Base-by-base conservation (phyloP, 92 coral and sea anemone genomes). In the Anthopleura xanthogrammica region DNA sequence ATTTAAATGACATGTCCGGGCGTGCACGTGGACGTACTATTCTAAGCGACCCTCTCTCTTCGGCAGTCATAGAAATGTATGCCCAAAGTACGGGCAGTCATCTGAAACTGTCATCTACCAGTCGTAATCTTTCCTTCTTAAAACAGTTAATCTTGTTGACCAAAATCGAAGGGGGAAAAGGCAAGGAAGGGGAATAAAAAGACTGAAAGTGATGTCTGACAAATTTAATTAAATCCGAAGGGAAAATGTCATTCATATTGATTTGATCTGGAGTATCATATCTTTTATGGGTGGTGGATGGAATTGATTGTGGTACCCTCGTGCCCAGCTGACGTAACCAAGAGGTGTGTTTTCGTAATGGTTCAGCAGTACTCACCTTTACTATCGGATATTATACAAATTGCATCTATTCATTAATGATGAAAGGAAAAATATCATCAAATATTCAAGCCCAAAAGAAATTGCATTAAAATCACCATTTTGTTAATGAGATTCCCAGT, bases 1-100 rank as follows among this genome's bases (percentile, higher is more conserved):
- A 29, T 68, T 68, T 68, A 68, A 68, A 68, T 68, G 42, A 68
- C 74, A 68, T 68, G 74, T 68, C 42, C 74, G 74, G 42, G 36
- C 41, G 16, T 68, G 74, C 74, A 68, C 74, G 74, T 68, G 74
- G 74, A 36, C 12, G 29, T 20, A 62, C 72, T 29, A 12, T 13
- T 14, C 58, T 13, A 54, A 54, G 58, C 58, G 3, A 54, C 16
- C 36, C 36, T 65, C 12, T 23, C 72, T 5, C 20, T 10, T n/a
- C 12, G 29, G 12, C 36, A 11, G 22, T 11, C 11, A 20, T 23
- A 16, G 16, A 68, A 68, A 62, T 62, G 0, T 6, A 20, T 62
- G 74, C 36, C 11, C 74, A 23, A 68, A 68, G 7, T 19, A 68
- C 74, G 7, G 41, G 74, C 24, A 23, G 50, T 46, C 72, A 68